Evolutionary conservation across 2,797 vertebrate genomes (phyloP).

Genomic region (Muscicapa comitata): DNA sequence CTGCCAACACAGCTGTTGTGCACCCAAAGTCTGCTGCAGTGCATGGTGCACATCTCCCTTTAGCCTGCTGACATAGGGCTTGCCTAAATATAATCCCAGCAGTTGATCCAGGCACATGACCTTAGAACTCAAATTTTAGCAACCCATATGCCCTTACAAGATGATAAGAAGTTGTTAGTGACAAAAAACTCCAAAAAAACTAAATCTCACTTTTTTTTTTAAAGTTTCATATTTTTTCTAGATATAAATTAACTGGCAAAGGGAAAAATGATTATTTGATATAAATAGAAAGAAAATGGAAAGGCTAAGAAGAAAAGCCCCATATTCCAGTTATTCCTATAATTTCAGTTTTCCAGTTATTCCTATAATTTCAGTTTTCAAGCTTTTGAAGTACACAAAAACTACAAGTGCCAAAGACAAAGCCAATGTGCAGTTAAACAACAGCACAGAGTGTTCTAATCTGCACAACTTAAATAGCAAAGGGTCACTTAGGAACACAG

Average conservation of each 20-base stretch:
- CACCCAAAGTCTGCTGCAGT: background rate
- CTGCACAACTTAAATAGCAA: background rate
- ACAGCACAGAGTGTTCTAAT: background rate
- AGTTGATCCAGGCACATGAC: background rate
- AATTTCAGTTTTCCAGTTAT: background rate
- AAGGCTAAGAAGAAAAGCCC: background rate
- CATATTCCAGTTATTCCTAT: background rate
- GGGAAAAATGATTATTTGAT: background rate
- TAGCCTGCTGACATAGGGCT: background rate
- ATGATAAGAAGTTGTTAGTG: background rate
- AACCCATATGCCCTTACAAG: background rate
- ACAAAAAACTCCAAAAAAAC: background rate
- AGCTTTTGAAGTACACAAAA: background rate
- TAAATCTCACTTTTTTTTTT: background rate
- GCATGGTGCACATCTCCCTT: background rate
- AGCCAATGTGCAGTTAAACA: background rate
- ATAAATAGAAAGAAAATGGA: background rate
- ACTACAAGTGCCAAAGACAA: background rate
- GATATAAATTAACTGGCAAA: background rate
- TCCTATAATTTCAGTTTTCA: background rate
- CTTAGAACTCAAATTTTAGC: background rate
- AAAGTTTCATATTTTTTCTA: background rate
- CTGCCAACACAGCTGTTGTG: background rate
- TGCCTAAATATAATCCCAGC: background rate
- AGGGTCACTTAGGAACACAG: background rate